Evolutionary conservation across 2,797 vertebrate species (phyloP).

Genomic region (Pyrocephalus nanus): DNA sequence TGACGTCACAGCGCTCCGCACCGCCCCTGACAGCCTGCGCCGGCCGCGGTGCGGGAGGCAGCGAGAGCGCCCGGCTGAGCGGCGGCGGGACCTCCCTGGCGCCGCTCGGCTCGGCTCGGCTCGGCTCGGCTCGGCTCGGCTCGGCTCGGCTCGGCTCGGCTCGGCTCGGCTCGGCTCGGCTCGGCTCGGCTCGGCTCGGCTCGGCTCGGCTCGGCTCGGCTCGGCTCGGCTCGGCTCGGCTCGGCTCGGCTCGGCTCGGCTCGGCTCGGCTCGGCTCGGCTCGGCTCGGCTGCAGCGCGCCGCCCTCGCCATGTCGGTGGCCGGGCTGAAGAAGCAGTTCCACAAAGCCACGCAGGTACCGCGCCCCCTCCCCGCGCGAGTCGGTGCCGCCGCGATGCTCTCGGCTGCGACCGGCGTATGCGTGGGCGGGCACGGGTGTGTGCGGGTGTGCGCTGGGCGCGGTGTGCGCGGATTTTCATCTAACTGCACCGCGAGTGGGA

Average conservation of each 20-base stretch:
- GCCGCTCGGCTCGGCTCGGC: not conserved
- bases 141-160: not conserved
- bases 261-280: not conserved
- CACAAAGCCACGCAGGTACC: slow-evolving; percentile 94
- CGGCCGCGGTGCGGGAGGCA: not conserved
- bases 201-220: not conserved
- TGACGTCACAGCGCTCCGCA: slow-evolving; percentile 78
- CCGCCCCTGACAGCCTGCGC: not conserved
- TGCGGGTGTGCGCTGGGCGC: not conserved
- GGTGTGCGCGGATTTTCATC: fast-evolving
- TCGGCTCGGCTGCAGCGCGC: not conserved
- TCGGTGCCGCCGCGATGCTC: not conserved
- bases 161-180: not conserved
- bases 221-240: no score
- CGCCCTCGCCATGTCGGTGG: slow-evolving; percentile 17
- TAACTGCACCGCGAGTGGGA: not conserved
- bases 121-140: no score
- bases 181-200: not conserved
- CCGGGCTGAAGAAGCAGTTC: slow-evolving; percentile 91
- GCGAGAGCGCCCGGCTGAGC: not conserved
- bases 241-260: no score
- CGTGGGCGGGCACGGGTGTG: not conserved
- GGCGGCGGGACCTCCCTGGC: not conserved
- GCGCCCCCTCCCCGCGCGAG: not conserved
- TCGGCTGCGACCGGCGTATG: not conserved